Percentiles rank a stretch among this genome's conserved stretches.
Evolutionary conservation across 2,888 invertebrate species (phyloP).

Genomic region (Scaptomyza polygonia): DNA sequence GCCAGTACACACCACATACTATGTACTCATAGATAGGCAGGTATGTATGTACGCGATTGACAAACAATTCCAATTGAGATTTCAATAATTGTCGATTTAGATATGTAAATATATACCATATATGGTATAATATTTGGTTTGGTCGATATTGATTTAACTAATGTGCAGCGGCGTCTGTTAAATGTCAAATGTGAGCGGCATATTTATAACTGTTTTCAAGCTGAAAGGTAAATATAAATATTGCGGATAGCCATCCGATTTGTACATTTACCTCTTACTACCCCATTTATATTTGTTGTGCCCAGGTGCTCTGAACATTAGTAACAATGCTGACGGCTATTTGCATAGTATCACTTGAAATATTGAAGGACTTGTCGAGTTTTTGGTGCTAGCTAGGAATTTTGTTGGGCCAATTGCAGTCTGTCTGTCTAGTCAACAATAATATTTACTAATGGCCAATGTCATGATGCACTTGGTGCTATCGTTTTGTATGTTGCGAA

Average conservation of each 20-base stretch:
- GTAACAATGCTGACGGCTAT: conserved; percentile 13
- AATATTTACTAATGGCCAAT: conserved; percentile 68
- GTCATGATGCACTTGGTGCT: conserved; percentile 16
- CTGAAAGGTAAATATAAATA: conserved; percentile 45
- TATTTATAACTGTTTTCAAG: background rate
- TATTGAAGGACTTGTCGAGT: conserved; percentile 1
- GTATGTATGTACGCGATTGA: conserved; percentile 28
- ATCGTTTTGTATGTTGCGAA: conserved; percentile 36
- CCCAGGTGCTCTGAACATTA: conserved; percentile 37
- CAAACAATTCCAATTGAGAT: conserved; percentile 80
- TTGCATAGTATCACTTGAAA: conserved; percentile 11
- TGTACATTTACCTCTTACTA: background rate
- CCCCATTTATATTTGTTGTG: conserved; percentile 30
- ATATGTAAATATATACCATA: conserved; percentile 82
- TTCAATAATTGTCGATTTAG: conserved; percentile 82
- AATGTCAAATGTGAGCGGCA: background rate
- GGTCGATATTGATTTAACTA: conserved; percentile 73
- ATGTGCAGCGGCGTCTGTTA: conserved; percentile 43
- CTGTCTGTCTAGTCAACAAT: conserved; percentile 29
- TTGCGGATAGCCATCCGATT: conserved; percentile 41
- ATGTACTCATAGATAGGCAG: conserved; percentile 18
- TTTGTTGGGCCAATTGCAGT: conserved; percentile 10
- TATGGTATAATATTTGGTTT: conserved; percentile 64
- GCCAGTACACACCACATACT: conserved; percentile 15
- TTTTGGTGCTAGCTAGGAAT: conserved; percentile 3